phyloP scores from a whole-genome alignment of 2,797 vertebrate species.

The Emys orbicularis region DNA sequence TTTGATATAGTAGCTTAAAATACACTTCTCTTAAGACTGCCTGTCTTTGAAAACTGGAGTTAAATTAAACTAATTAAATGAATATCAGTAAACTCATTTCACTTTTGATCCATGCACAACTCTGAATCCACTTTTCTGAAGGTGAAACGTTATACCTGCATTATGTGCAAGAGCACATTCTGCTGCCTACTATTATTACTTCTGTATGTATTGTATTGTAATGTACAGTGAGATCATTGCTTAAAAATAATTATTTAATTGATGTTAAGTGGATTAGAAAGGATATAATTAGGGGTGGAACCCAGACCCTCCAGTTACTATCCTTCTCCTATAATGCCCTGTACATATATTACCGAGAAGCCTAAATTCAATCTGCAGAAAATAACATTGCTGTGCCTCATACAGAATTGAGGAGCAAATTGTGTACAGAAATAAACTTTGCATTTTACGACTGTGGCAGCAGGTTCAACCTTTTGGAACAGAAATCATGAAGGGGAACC shows the following conservation, averaged over 20 bases:
- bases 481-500: slow-evolving; percentile 56
- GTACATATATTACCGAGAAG: slow-evolving; percentile 27
- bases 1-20: slow-evolving; percentile 66
- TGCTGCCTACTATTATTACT: slow-evolving; percentile 10
- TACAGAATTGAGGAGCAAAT: slow-evolving; percentile 61
- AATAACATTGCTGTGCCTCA: slow-evolving; percentile 40
- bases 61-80: slow-evolving; percentile 62
- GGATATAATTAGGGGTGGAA: slow-evolving; percentile 12
- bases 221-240: slow-evolving; percentile 21
- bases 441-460: slow-evolving; percentile 66
- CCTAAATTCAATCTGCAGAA: slow-evolving; percentile 39
- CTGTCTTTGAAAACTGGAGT: slow-evolving; percentile 62
- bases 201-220: not conserved
- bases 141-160: slow-evolving; percentile 26
- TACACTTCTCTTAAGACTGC: slow-evolving; percentile 60
- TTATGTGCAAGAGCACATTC: not conserved
- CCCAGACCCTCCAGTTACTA: slow-evolving; percentile 17
- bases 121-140: slow-evolving; percentile 61
- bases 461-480: slow-evolving; percentile 65
- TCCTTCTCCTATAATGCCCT: slow-evolving; percentile 3
- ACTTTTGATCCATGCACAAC: slow-evolving; percentile 46
- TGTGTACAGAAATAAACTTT: slow-evolving; percentile 62
- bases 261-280: slow-evolving; percentile 49
- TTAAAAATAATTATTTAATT: slow-evolving; percentile 34
- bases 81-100: slow-evolving; percentile 57